A percentile compares a stretch with the other conserved stretches of the same genome.
Conservation (phyloP, 2,888 invertebrate species). For the Heliconius sara region DNA sequence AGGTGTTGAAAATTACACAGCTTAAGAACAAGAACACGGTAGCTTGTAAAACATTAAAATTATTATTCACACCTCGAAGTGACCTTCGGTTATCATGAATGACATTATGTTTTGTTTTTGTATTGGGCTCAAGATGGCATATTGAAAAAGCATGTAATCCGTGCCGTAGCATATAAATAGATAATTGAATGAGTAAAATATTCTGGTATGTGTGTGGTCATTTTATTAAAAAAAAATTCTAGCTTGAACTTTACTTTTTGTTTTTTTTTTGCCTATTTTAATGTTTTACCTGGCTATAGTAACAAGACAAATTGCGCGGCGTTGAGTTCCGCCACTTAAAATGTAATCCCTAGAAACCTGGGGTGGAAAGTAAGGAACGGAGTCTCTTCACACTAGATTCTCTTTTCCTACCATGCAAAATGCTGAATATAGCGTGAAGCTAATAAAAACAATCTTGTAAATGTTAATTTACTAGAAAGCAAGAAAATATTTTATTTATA, state of each 20-base stretch:
- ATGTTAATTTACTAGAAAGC: no score
- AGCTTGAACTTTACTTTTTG: not conserved
- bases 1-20: not conserved
- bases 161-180: constrained; percentile 24
- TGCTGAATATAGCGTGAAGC: no score
- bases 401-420: not conserved
- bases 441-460: no score
- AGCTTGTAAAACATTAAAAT: not conserved
- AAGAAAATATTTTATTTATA: no score
- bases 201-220: constrained; percentile 10
- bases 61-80: constrained; percentile 20
- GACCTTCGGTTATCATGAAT: constrained; percentile 29
- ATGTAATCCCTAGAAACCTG: not conserved
- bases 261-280: not conserved
- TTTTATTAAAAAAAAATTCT: not conserved
- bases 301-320: not conserved
- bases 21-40: not conserved
- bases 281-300: not conserved
- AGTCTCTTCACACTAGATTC: not conserved
- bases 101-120: constrained; percentile 3
- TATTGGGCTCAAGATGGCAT: constrained; percentile 10
- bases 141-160: not conserved
- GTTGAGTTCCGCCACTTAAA: not conserved
- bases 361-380: not conserved
- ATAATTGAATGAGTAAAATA: not conserved